Evolutionary conservation across 1,140 invertebrate species (phyloP).

Genomic region (Drosophila pseudoananassae): DNA sequence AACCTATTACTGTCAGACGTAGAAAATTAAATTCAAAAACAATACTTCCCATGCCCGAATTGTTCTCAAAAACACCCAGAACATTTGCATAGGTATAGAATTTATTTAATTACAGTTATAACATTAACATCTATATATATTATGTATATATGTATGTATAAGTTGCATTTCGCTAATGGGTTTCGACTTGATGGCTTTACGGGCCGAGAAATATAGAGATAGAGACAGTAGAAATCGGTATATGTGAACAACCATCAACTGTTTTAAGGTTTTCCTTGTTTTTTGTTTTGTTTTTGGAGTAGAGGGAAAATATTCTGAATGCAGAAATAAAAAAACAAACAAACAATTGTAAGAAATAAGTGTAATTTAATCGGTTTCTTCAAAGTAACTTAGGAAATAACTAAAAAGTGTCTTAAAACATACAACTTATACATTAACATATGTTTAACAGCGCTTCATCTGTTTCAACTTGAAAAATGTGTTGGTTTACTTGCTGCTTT

Average conservation of each 20-base stretch:
- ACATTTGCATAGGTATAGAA: constrained; percentile 72
- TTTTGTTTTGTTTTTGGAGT: constrained; percentile 1
- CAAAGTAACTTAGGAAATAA: constrained; percentile 80
- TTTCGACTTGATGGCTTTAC: constrained; percentile 30
- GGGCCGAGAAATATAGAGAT: constrained; percentile 44
- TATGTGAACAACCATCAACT: constrained; percentile 25
- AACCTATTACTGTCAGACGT: too few species aligned
- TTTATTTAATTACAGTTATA: constrained; percentile 81
- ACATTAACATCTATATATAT: constrained; percentile 82
- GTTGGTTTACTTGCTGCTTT: constrained; percentile 60
- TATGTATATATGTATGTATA: constrained; percentile 73
- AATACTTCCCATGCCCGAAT: neutral
- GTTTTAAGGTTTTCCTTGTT: constrained; percentile 8
- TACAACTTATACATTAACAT: constrained; percentile 62
- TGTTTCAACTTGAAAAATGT: constrained; percentile 68
- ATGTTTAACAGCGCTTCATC: constrained; percentile 72
- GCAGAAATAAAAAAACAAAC: constrained; percentile 31
- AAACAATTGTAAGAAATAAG: constrained; percentile 64
- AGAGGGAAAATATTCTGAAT: constrained; percentile 8
- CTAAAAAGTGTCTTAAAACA: constrained; percentile 79
- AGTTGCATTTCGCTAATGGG: constrained; percentile 74
- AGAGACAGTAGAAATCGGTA: constrained; percentile 37
- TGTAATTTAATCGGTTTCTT: constrained; percentile 78
- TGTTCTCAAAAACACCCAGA: neutral
- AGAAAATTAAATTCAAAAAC: too few species aligned